Percentiles rank a stretch among this genome's conserved stretches.
phyloP scores from a whole-genome alignment of 2,888 invertebrate genomes.

The Acanthosepion pharaonis region DNA sequence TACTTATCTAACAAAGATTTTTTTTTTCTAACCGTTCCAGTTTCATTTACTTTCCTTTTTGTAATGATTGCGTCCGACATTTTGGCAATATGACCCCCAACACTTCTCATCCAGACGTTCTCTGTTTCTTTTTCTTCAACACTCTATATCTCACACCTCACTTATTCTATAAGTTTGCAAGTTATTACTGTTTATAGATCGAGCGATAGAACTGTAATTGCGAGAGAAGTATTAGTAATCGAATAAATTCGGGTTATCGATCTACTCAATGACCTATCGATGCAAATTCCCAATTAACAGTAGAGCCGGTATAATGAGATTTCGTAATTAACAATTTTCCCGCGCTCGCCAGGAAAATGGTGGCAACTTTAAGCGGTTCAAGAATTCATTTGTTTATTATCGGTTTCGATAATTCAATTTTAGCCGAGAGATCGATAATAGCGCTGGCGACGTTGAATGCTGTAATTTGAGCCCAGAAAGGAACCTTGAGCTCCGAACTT shows the following conservation, averaged over 20 bases:
- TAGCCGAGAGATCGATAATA: slow-evolving; percentile 6
- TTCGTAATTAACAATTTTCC: slow-evolving; percentile 9
- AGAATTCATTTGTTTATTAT: slow-evolving; percentile 33
- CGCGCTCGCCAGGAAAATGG: neutral
- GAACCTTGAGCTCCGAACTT: neutral
- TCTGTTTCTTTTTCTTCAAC: neutral
- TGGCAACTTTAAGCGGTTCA: neutral
- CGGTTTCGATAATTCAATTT: neutral
- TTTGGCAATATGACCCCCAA: no score
- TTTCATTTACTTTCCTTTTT: no score
- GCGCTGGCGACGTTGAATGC: neutral
- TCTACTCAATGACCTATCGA: slow-evolving; percentile 17
- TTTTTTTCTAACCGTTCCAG: no score
- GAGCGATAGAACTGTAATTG: neutral
- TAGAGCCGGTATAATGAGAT: neutral
- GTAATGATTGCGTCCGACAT: no score
- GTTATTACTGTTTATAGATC: slow-evolving; percentile 11
- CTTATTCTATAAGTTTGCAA: neutral
- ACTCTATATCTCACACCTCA: neutral
- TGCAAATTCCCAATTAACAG: slow-evolving; percentile 21
- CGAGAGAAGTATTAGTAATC: slow-evolving; percentile 33
- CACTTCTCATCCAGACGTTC: neutral
- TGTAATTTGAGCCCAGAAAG: neutral
- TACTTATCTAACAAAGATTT: no score
- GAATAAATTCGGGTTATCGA: slow-evolving; percentile 20